These are phyloP conservation scores for Poliocrania exsul DNA, from an alignment of 2,797 vertebrate genomes.

Conservation along the genomic window DNA sequence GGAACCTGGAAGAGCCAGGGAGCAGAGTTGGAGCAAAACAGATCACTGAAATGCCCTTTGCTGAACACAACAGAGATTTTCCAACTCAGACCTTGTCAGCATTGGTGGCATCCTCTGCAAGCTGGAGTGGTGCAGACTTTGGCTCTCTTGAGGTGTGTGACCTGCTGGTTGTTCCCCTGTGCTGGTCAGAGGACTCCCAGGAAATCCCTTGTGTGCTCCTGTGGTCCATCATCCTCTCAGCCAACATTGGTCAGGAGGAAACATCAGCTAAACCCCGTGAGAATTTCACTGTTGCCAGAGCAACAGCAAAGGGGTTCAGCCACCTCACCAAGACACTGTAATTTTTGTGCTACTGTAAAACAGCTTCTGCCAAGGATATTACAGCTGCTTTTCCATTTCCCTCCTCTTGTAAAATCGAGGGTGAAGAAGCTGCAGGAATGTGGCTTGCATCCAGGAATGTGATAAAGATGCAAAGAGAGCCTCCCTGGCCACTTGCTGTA, in stretches of 20 bases:
- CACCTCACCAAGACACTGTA: background rate
- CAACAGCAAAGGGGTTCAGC: background rate
- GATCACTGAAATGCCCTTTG: background rate
- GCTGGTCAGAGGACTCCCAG: background rate
- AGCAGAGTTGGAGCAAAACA: background rate
- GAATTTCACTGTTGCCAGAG: background rate
- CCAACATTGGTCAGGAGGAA: background rate
- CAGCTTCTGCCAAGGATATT: constrained; percentile 36
- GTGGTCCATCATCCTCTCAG: accelerated
- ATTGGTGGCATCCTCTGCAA: background rate
- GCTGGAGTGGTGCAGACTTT: background rate
- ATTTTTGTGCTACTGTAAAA: constrained; percentile 25
- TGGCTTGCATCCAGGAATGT: constrained; percentile 2
- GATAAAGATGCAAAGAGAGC: constrained; percentile 12
- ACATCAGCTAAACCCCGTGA: background rate
- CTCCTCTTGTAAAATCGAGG: constrained; percentile 3
- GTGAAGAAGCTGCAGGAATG: constrained; percentile 8
- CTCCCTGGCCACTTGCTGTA: background rate
- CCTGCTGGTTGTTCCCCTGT: background rate
- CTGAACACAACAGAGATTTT: background rate
- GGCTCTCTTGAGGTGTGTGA: accelerated
- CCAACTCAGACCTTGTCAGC: background rate
- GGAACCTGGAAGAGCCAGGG: background rate
- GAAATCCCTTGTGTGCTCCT: background rate
- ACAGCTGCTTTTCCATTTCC: constrained; percentile 10